These are phyloP conservation scores for Osmoderma eremita DNA, from an alignment of 2,888 invertebrate species.

Conservation along the genomic window DNA sequence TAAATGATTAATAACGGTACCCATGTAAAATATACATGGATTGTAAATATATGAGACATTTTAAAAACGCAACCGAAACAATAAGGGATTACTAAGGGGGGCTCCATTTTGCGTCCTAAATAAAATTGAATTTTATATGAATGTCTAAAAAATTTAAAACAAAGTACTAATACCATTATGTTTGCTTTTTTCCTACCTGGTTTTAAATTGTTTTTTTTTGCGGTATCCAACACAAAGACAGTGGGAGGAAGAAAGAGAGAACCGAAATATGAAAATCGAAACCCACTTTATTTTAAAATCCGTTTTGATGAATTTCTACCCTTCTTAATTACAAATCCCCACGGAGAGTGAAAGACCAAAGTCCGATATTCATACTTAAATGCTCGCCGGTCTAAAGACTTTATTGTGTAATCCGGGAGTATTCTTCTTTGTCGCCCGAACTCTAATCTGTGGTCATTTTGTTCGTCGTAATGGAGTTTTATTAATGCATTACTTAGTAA, in stretches of 20 bases:
- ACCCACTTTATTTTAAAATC: slow-evolving; percentile 61
- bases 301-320: slow-evolving; percentile 62
- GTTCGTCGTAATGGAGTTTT: slow-evolving; percentile 49
- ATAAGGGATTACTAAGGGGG: slow-evolving; percentile 16
- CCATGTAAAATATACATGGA: slow-evolving; percentile 1
- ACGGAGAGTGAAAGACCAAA: slow-evolving; percentile 27
- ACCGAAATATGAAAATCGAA: slow-evolving; percentile 53
- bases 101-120: slow-evolving; percentile 23
- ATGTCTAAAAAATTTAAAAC: slow-evolving; percentile 43
- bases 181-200: slow-evolving; percentile 47
- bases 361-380: slow-evolving; percentile 41
- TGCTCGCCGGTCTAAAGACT: slow-evolving; percentile 36
- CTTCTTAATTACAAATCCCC: slow-evolving; percentile 60
- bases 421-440: slow-evolving; percentile 41
- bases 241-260: slow-evolving; percentile 1
- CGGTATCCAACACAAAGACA: slow-evolving; percentile 40
- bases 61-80: slow-evolving; percentile 23
- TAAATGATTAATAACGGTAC: neutral
- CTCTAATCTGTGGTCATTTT: slow-evolving; percentile 50
- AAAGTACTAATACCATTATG: slow-evolving; percentile 46
- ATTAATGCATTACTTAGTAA: slow-evolving; percentile 47
- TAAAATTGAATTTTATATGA: slow-evolving; percentile 42
- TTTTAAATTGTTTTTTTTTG: slow-evolving; percentile 16
- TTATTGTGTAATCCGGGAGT: slow-evolving; percentile 40
- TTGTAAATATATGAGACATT: slow-evolving; percentile 25